A percentile compares a stretch with the other conserved stretches of the same genome.
Conservation (phyloP, 2,888 invertebrate genomes). For the Dryomyza anilis region DNA sequence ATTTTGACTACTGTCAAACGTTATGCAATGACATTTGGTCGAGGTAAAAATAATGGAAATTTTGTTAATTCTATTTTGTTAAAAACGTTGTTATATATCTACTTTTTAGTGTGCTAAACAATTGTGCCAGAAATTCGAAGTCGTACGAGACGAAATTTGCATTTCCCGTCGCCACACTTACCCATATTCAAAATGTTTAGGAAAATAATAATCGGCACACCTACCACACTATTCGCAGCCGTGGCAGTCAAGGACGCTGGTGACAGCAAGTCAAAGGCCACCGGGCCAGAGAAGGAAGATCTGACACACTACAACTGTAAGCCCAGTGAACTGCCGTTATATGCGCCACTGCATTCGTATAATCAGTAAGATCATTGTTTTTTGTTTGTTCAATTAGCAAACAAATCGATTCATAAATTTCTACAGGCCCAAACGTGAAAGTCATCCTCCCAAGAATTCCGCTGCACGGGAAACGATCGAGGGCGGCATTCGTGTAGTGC, state of each 20-base stretch:
- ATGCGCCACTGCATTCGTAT: conserved; percentile 47
- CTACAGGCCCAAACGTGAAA: conserved; percentile 35
- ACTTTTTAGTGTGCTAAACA: conserved; percentile 8
- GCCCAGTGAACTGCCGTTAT: conserved; percentile 57
- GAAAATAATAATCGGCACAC: conserved; percentile 29
- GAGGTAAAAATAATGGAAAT: conserved; percentile 30
- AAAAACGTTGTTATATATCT: conserved; percentile 13
- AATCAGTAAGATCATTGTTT: conserved; percentile 42
- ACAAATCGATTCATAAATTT: background rate
- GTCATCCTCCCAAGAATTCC: conserved; percentile 40
- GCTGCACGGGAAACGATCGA: conserved; percentile 44
- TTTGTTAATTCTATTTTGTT: conserved; percentile 17
- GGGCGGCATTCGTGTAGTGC: conserved; percentile 46
- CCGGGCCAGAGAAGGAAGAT: conserved; percentile 28
- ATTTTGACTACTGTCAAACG: conserved; percentile 28
- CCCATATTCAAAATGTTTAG: conserved; percentile 38
- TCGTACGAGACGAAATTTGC: background rate
- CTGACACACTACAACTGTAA: conserved; percentile 46
- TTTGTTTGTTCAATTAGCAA: background rate
- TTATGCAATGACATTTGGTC: conserved; percentile 41
- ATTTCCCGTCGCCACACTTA: background rate
- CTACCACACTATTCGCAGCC: conserved; percentile 43
- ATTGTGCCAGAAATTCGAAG: conserved; percentile 2
- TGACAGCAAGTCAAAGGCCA: conserved; percentile 18
- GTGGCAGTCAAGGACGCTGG: conserved; percentile 39